Conservation (phyloP, 2,113 vertebrate species). For the Epinephelus cyanopodus region DNA sequence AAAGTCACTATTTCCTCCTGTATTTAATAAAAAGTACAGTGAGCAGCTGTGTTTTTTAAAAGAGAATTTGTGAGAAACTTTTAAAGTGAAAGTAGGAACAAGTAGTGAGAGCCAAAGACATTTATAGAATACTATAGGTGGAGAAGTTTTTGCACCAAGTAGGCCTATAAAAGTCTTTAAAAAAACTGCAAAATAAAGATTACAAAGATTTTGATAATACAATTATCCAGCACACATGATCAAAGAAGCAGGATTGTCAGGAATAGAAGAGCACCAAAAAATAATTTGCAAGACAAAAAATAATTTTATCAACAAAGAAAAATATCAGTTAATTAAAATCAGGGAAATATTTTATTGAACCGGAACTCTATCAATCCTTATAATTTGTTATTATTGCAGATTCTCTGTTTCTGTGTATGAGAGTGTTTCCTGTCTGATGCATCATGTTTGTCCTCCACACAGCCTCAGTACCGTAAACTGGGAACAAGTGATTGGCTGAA, state of each 20-base stretch:
- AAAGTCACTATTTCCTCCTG: too few species aligned
- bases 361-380: background rate
- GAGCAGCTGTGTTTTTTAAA: too few species aligned
- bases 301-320: background rate
- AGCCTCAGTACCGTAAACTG: constrained; percentile 85
- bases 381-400: too few species aligned
- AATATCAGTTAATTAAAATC: background rate
- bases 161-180: too few species aligned
- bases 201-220: background rate
- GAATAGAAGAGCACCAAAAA: background rate
- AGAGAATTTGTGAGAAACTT: too few species aligned
- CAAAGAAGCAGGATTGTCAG: background rate
- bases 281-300: too few species aligned
- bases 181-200: background rate
- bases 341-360: background rate
- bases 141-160: too few species aligned
- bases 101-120: too few species aligned
- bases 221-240: background rate
- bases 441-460: background rate
- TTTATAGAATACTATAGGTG: too few species aligned
- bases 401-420: background rate
- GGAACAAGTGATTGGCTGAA: constrained; percentile 87
- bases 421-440: background rate
- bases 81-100: too few species aligned
- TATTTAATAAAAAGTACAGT: too few species aligned